These are phyloP conservation scores for Syngnathus typhle DNA, from an alignment of 2,113 vertebrate genomes.

Conservation along the genomic window DNA sequence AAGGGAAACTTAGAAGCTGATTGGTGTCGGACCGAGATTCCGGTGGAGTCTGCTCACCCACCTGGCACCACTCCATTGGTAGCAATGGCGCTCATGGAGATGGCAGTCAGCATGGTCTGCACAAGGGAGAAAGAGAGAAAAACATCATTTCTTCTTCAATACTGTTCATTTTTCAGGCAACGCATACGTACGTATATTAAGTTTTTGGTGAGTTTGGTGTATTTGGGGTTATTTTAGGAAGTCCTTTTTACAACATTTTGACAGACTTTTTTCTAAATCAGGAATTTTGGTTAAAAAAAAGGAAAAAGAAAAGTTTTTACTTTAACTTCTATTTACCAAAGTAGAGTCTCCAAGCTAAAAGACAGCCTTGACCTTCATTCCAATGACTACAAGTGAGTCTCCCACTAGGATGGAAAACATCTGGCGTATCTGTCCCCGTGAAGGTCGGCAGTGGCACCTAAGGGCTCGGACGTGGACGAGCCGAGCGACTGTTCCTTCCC, in stretches of 20 bases:
- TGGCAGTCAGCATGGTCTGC: slow-evolving; percentile 98
- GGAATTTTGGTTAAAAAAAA: too few relatives aligned
- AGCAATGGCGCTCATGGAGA: slow-evolving; percentile 98
- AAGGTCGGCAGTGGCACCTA: slow-evolving; percentile 44
- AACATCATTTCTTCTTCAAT: slow-evolving; percentile 4
- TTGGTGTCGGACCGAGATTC: slow-evolving; percentile 49
- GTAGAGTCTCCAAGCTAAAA: too few relatives aligned
- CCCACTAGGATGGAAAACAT: background rate
- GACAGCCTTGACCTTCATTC: background rate
- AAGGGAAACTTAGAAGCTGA: slow-evolving; percentile 46
- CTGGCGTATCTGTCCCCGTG: slow-evolving; percentile 17
- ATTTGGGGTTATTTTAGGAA: background rate
- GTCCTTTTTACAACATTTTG: background rate
- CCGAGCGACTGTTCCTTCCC: slow-evolving; percentile 31
- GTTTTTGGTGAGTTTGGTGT: background rate
- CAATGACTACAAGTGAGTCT: background rate
- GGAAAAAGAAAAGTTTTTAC: too few relatives aligned
- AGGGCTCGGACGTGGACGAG: slow-evolving; percentile 34
- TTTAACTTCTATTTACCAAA: too few relatives aligned
- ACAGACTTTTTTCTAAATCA: too few relatives aligned
- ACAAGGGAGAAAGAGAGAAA: slow-evolving; percentile 35
- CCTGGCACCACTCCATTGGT: slow-evolving; percentile 99
- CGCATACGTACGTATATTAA: too few relatives aligned
- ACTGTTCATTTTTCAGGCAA: background rate
- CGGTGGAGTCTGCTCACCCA: slow-evolving; percentile 69